Conservation (phyloP, 2,113 vertebrate species). For the Apeltes quadracus region DNA sequence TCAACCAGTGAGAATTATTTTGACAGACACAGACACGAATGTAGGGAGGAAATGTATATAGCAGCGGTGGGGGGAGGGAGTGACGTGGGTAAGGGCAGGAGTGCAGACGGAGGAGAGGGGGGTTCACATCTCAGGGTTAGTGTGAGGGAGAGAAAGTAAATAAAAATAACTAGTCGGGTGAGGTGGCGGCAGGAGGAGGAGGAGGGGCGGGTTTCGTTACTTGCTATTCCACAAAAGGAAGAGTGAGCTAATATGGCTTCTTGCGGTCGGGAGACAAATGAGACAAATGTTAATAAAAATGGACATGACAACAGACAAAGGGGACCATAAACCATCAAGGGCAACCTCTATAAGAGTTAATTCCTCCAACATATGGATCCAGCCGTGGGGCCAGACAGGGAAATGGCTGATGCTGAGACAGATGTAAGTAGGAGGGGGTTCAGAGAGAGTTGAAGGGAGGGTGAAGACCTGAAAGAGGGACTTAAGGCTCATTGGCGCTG, state of each 20-base stretch:
- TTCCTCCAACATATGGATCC: conserved; percentile 61
- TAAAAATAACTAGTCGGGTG: conserved; percentile 46
- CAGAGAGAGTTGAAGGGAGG: conserved; percentile 49
- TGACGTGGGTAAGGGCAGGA: conserved; percentile 47
- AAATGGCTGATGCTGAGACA: conserved; percentile 40
- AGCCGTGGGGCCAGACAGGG: conserved; percentile 51
- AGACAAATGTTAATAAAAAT: conserved; percentile 66
- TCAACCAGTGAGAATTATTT: conserved; percentile 56
- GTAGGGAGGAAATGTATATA: conserved; percentile 46
- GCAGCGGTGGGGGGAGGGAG: conserved; percentile 56
- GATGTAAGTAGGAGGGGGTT: conserved; percentile 46
- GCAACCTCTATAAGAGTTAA: conserved; percentile 45
- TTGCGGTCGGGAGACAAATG: conserved; percentile 49
- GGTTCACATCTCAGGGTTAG: conserved; percentile 49
- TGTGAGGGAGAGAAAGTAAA: conserved; percentile 55
- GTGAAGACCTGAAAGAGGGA: conserved; percentile 39
- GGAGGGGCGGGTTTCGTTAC: conserved; percentile 14
- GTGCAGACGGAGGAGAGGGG: conserved; percentile 44
- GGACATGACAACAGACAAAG: conserved; percentile 49
- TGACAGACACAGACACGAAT: conserved; percentile 50
- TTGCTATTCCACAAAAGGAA: conserved; percentile 42
- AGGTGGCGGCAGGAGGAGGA: conserved; percentile 38
- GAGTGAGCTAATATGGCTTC: conserved; percentile 46
- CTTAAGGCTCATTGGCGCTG: conserved; percentile 43
- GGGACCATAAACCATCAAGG: conserved; percentile 63